A percentile compares a stretch with the other conserved stretches of the same genome.
phyloP scores from a whole-genome alignment of 2,113 vertebrate genomes.

The Beaufortia kweichowensis region DNA sequence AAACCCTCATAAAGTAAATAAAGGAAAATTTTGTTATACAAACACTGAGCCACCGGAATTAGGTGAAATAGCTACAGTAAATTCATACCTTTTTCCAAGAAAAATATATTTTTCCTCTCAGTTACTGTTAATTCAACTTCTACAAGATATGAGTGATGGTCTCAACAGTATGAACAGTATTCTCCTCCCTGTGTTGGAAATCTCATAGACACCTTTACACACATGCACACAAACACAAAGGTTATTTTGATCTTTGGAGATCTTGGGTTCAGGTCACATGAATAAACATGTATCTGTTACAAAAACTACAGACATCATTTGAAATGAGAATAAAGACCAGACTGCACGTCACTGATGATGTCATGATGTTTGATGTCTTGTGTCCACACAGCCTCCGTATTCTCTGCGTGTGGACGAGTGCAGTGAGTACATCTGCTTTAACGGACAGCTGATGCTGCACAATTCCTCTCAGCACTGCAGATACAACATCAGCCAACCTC shows the following conservation, averaged over 20 bases:
- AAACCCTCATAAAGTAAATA: no score
- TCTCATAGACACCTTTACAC: neutral
- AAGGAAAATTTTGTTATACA: no score
- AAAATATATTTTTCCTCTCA: neutral
- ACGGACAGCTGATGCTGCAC: constrained; percentile 86
- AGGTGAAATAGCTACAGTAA: neutral
- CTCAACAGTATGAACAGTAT: constrained; percentile 10
- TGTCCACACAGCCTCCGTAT: constrained; percentile 71
- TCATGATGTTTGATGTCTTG: no score
- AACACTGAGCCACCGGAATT: no score
- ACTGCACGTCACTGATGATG: no score
- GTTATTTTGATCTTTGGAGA: neutral
- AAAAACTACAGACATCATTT: no score
- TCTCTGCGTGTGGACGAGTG: constrained; percentile 90
- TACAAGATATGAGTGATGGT: neutral
- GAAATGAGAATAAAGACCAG: no score
- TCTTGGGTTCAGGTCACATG: no score
- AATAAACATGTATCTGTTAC: no score
- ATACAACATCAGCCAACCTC: constrained; percentile 82
- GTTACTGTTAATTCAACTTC: neutral
- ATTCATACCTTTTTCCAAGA: neutral
- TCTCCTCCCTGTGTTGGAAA: constrained; percentile 13
- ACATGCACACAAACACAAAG: neutral
- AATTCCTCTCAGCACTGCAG: constrained; percentile 91
- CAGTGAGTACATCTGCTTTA: constrained; percentile 90